These are phyloP conservation scores for Pantala flavescens DNA, from an alignment of 1,140 invertebrate species.

Conservation along the genomic window DNA sequence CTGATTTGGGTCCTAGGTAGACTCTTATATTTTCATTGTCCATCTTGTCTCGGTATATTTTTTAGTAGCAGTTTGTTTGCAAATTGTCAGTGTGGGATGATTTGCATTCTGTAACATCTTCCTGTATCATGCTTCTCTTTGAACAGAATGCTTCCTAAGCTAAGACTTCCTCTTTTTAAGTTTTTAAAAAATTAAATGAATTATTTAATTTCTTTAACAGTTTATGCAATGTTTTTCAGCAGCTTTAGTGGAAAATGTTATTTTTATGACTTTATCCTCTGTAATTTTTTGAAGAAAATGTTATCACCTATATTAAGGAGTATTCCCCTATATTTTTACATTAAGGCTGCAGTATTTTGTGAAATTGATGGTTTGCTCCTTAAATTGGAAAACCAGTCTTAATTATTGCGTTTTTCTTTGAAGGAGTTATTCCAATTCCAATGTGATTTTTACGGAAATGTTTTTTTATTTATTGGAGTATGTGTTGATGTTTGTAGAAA, in stretches of 20 bases:
- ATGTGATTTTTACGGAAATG: slow-evolving; percentile 7
- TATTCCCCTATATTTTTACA: neutral
- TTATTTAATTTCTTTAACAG: neutral
- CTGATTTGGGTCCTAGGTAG: too few species aligned
- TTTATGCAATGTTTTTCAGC: neutral
- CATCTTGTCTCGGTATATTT: neutral
- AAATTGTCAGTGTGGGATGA: slow-evolving; percentile 1
- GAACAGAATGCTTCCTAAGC: slow-evolving; percentile 1
- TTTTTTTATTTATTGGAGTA: slow-evolving; percentile 11
- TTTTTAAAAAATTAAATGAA: neutral
- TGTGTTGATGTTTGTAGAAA: slow-evolving; percentile 10
- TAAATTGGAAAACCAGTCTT: neutral
- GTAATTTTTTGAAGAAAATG: neutral
- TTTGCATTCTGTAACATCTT: neutral
- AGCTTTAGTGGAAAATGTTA: neutral
- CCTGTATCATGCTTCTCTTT: slow-evolving; percentile 1
- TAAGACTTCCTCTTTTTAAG: neutral
- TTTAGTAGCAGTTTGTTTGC: slow-evolving; percentile 1
- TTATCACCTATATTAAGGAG: neutral
- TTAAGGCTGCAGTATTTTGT: slow-evolving; percentile 6
- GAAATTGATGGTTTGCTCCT: slow-evolving; percentile 3
- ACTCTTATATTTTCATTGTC: neutral
- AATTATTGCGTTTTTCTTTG: neutral
- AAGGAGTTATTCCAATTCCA: neutral
- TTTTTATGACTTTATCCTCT: neutral